Evolutionary conservation across 2,888 invertebrate species (phyloP), one percentile per base, ranked within the genome.

Genomic region (Tenthredo scrophulariae): DNA sequence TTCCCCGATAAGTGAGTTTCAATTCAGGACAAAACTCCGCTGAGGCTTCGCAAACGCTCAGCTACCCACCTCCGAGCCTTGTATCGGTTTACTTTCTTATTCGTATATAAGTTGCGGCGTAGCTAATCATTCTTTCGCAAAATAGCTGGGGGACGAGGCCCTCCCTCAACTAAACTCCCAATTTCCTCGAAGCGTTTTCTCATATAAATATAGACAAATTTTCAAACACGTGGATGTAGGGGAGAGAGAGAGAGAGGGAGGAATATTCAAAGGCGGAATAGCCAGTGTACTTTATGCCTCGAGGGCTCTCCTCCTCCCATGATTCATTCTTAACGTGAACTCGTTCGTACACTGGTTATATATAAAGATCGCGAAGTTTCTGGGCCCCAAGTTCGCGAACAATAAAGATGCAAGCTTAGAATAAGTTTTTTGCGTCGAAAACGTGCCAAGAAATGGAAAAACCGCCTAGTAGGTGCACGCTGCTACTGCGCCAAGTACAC

Each of bases 351-450:
- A 40, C 33, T 4, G 80, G 50, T 77, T 80, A 37, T 80, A 37
- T 80, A 80, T 40, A n/a, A 80, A 80, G 62, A 80, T 80, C 62
- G 80, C 10, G 18, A 62, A 40, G 37, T 37, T 37, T 80, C 80
- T 62, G 79, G 54, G 15, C 37, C 37, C 37, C 72, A 9, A 40
- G 37, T 65, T 70, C 67, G 46, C 67, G 83, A 80, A 70, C 83
- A 83, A 83, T 83, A 83, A 83, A 83, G 70, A 83, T 83, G 83
- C 83, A 83, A 83, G 83, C 67, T 83, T 67, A 50, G 83, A 67
- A 70, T 67, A 54, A 40, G 29, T 37, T 80, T 79, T 80, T 80
- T 80, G 62, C 62, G 13, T 80, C 40, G 50, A 83, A 50, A 83
- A 83, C 83, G 83, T 83, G 83, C 83, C 83, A 83, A 83, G 83